Base-by-base conservation (phyloP, 2,888 invertebrate genomes). In the Pomacea canaliculata region DNA sequence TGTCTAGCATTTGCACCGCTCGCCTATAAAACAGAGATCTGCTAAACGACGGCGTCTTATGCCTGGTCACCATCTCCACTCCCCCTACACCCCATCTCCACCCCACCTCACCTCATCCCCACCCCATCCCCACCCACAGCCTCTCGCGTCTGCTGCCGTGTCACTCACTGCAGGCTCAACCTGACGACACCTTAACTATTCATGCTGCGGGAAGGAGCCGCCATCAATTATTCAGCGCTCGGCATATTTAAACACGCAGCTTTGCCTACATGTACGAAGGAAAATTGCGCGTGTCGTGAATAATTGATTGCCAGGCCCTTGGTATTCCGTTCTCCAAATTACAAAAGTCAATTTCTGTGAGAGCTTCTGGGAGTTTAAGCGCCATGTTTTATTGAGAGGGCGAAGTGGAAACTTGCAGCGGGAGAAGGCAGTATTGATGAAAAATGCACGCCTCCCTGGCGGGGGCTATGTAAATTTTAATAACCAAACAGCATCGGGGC, bases 181-280 rank as follows among this genome's bases (percentile, higher is more conserved):
- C 51, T 56, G 69, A 65, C 71, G 71, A 56, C 71, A 59, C 77
- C 71, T 79, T 77, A 71, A 77, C 77, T 77, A 79, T 79, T 77
- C 66, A 79, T 70, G 68, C 62, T 37, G 46, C 66, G 66, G 67
- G 75, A 71, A 65, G 51, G 49, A 71, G 70, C 56, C 71, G 46
- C 46, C 73, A 77, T 79, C 77, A 79, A 79, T 79, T 71, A 81
- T 81, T 81, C 72, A 81, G 71, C 49, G 56, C 37, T 49, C 74
- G 75, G 81, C 79, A 81, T 81, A 81, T 79, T 81, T 81, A 81
- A 81, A 81, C 78, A 78, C 59, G 75, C 65, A 60, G 75, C 78
- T 71, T 70, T 27, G 62, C 69, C 60, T 46, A 46, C 60, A 23
- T 67, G n/a, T 18, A 48, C 62, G 67, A 49, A 74, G 60, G 69